Evolutionary conservation across 2,888 invertebrate species (phyloP).

Genomic region (Dromius quadrimaculatus): DNA sequence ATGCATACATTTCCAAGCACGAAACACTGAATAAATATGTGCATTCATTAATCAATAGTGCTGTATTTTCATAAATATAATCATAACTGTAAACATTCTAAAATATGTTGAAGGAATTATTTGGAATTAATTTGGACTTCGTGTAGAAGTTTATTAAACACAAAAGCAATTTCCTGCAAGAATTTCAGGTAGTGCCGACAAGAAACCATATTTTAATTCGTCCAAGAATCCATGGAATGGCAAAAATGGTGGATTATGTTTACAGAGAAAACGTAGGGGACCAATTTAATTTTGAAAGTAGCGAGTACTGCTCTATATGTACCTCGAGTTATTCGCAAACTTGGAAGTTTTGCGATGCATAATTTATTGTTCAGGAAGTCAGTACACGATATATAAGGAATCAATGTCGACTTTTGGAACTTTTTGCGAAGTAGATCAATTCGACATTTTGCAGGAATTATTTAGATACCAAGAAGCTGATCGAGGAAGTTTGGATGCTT

Average conservation of each 20-base stretch:
- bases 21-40: no score
- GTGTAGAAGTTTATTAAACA: neutral
- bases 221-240: constrained; percentile 8
- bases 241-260: constrained; percentile 20
- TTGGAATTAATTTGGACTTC: no score
- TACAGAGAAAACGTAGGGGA: constrained; percentile 16
- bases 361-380: constrained; percentile 44
- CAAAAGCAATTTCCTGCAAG: neutral
- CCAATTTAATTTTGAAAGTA: constrained; percentile 27
- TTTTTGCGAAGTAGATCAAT: constrained; percentile 42
- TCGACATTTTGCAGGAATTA: constrained; percentile 46
- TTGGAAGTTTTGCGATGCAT: constrained; percentile 31
- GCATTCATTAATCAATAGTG: no score
- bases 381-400: constrained; percentile 44
- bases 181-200: constrained; percentile 7
- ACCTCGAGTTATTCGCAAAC: constrained; percentile 12
- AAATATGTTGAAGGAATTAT: no score
- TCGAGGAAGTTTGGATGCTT: constrained; percentile 35
- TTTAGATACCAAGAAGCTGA: constrained; percentile 46
- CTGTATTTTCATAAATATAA: no score
- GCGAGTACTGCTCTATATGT: neutral
- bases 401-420: constrained; percentile 47
- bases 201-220: constrained; percentile 21
- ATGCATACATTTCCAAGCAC: no score
- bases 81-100: no score